phyloP scores from a whole-genome alignment of 2,888 invertebrate species.

The Trichopria drosophilae region DNA sequence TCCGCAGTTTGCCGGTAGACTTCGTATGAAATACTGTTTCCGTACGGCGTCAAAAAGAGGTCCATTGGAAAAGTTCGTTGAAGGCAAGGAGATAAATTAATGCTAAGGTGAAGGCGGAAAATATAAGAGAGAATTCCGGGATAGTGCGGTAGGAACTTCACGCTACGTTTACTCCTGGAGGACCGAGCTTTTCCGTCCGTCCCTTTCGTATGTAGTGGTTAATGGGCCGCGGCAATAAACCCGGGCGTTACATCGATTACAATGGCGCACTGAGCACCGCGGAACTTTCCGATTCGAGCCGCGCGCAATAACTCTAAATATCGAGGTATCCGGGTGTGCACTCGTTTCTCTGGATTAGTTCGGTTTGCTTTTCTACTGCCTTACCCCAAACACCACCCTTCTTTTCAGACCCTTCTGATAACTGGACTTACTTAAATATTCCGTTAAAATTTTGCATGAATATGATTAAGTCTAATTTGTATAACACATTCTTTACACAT shows the following conservation, averaged over 20 bases:
- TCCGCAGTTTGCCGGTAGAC: no score
- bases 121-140: neutral
- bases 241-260: slow-evolving; percentile 47
- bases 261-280: slow-evolving; percentile 27
- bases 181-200: no score
- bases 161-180: neutral
- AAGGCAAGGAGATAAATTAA: no score
- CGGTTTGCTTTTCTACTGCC: slow-evolving; percentile 31
- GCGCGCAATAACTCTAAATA: slow-evolving; percentile 52
- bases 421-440: no score
- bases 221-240: slow-evolving; percentile 47
- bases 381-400: slow-evolving; percentile 6
- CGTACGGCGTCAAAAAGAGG: no score
- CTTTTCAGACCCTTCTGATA: no score
- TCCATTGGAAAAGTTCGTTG: no score
- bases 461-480: no score
- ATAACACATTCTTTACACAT: no score
- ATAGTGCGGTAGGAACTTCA: neutral
- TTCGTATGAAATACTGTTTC: no score
- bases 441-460: no score
- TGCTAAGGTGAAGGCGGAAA: neutral
- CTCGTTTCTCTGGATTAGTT: slow-evolving; percentile 47
- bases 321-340: slow-evolving; percentile 45
- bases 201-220: slow-evolving; percentile 30
- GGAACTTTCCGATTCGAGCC: slow-evolving; percentile 43